These are phyloP conservation scores for Chironomus tentans DNA, from an alignment of 2,888 invertebrate species.

Conservation along the genomic window DNA sequence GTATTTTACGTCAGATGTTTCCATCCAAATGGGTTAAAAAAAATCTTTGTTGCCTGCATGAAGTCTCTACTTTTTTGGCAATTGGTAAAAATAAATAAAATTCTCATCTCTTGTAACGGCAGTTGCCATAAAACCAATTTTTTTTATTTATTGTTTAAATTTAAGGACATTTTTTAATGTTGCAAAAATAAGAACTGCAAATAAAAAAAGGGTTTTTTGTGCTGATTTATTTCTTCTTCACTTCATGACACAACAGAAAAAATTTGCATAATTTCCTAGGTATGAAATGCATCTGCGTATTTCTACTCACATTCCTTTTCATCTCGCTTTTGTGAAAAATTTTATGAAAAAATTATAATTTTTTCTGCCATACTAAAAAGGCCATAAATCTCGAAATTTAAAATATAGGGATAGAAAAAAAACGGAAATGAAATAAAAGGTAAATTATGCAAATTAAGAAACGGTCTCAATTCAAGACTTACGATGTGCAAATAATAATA, in stretches of 20 bases:
- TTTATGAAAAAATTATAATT: not conserved
- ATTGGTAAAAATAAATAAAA: too few species aligned
- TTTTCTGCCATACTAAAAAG: not conserved
- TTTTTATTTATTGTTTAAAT: too few species aligned
- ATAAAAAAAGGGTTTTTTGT: not conserved
- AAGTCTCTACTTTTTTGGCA: too few species aligned
- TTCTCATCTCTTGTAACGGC: too few species aligned
- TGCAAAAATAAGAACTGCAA: not conserved
- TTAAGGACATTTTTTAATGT: not conserved
- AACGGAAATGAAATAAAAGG: constrained; percentile 8
- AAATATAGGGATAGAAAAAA: not conserved
- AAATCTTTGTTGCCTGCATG: too few species aligned
- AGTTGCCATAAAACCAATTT: too few species aligned
- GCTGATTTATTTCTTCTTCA: not conserved
- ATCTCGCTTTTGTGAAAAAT: not conserved
- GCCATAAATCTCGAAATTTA: constrained; percentile 13
- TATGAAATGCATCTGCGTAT: constrained; percentile 19
- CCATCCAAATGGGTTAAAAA: too few species aligned
- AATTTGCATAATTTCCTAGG: constrained; percentile 18
- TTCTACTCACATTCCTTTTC: not conserved
- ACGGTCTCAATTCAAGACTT: not conserved
- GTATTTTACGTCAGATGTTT: too few species aligned
- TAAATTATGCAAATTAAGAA: not conserved
- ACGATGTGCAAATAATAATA: not conserved
- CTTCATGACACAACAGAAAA: not conserved